Evolutionary conservation across 2,797 vertebrate species (phyloP).

Genomic region (Aselliscus stoliczkanus): DNA sequence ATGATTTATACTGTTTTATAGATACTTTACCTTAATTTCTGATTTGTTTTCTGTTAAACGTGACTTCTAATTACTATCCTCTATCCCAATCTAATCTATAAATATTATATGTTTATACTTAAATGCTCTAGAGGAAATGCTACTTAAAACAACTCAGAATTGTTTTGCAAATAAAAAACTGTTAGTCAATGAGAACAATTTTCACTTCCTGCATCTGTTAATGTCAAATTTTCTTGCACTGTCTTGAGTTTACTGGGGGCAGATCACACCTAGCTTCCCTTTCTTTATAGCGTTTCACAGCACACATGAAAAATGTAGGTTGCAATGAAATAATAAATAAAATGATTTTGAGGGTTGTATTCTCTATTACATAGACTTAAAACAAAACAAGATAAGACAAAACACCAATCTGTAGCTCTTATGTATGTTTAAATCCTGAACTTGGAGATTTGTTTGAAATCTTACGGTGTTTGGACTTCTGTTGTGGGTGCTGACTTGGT

Average conservation of each 20-base stretch:
- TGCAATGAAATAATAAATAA: slow-evolving; percentile 53
- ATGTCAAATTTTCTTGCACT: background rate
- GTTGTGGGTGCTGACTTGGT: background rate
- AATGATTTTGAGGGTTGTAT: slow-evolving; percentile 29
- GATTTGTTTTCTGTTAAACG: background rate
- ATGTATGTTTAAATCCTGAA: slow-evolving; percentile 1
- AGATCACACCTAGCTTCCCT: background rate
- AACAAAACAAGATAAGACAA: background rate
- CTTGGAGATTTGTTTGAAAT: slow-evolving; percentile 48
- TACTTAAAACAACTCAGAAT: background rate
- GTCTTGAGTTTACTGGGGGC: background rate
- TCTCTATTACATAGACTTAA: background rate
- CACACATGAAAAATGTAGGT: slow-evolving; percentile 38
- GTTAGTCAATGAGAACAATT: background rate
- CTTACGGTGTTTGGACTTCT: background rate
- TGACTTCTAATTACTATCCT: background rate
- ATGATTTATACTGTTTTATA: slow-evolving; percentile 1
- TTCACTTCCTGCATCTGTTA: background rate
- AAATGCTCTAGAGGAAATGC: background rate
- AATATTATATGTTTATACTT: background rate
- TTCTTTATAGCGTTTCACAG: slow-evolving; percentile 35
- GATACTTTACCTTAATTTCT: slow-evolving; percentile 3
- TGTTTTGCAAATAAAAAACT: slow-evolving; percentile 1
- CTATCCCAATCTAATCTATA: background rate
- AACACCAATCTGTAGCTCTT: background rate